Evolutionary conservation across 2,888 invertebrate genomes (phyloP).

Genomic region (Ischnus inquisitorius): DNA sequence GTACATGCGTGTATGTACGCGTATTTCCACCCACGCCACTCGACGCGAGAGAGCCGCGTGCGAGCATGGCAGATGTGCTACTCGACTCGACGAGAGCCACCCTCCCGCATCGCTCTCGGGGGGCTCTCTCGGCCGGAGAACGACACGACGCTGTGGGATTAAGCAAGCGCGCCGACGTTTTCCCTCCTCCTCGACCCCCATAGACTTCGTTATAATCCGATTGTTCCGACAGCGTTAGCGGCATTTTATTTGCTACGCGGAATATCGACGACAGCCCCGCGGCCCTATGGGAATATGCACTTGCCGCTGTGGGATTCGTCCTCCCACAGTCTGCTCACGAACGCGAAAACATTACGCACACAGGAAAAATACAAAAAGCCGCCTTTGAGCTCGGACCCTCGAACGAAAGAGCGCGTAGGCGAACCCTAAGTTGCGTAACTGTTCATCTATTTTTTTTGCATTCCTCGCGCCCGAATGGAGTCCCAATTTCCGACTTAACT

Average conservation of each 20-base stretch:
- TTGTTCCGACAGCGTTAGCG: constrained; percentile 73
- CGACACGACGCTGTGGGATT: constrained; percentile 59
- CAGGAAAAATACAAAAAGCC: not conserved
- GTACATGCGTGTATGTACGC: not conserved
- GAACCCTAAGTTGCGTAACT: too few species aligned
- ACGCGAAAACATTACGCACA: not conserved
- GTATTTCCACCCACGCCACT: constrained; percentile 48
- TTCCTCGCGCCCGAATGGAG: too few species aligned
- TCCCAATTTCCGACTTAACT: too few species aligned
- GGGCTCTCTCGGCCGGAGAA: constrained; percentile 36
- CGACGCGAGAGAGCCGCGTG: constrained; percentile 72
- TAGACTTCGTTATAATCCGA: constrained; percentile 81
- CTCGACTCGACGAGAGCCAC: constrained; percentile 8
- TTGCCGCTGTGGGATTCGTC: constrained; percentile 74
- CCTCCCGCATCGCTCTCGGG: constrained; percentile 66
- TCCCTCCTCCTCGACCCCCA: too few species aligned
- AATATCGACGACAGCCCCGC: constrained; percentile 64
- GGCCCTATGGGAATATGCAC: constrained; percentile 78
- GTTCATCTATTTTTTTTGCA: too few species aligned
- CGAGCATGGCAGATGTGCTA: constrained; percentile 78
- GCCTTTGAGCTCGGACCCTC: not conserved
- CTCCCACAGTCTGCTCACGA: constrained; percentile 21
- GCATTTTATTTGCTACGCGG: constrained; percentile 62
- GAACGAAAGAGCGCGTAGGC: too few species aligned
- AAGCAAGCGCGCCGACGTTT: constrained; percentile 17